phyloP scores from a whole-genome alignment of 2,797 vertebrate species.

The Lagodon rhomboides region DNA sequence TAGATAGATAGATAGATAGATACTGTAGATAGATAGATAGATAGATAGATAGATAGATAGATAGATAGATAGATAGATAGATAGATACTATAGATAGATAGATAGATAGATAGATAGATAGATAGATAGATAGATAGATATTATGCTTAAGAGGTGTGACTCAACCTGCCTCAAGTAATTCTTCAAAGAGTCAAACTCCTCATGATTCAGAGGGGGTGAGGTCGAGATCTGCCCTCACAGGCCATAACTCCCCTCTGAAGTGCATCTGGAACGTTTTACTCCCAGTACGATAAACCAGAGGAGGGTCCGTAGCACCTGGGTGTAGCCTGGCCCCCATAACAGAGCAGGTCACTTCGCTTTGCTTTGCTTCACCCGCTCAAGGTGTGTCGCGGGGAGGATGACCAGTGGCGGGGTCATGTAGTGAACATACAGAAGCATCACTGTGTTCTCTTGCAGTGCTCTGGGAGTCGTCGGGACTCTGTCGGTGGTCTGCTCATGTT shows the following conservation, averaged over 20 bases:
- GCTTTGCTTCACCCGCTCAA: constrained; percentile 7
- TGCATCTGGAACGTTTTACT: constrained; percentile 69
- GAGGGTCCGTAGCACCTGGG: constrained; percentile 45
- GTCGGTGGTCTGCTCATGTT: background rate
- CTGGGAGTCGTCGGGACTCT: background rate
- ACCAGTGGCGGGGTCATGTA: background rate
- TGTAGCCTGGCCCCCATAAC: constrained; percentile 34
- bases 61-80: too few species aligned
- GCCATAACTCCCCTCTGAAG: constrained; percentile 38
- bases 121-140: background rate
- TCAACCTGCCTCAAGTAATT: background rate
- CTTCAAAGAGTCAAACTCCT: constrained; percentile 29
- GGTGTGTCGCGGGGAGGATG: constrained; percentile 22
- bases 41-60: too few species aligned
- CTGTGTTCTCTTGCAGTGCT: background rate
- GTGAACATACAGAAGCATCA: background rate
- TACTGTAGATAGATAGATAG: too few species aligned
- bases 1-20: too few species aligned
- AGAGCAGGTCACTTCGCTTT: constrained; percentile 23
- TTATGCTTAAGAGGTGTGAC: background rate
- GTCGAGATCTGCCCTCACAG: constrained; percentile 45
- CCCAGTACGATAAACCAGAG: background rate
- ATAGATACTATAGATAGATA: too few species aligned
- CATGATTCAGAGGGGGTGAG: constrained; percentile 22
- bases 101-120: too few species aligned